phyloP scores from a whole-genome alignment of 30 jellyfish, hydroid and myxozoan species.

The Pelagia noctiluca region DNA sequence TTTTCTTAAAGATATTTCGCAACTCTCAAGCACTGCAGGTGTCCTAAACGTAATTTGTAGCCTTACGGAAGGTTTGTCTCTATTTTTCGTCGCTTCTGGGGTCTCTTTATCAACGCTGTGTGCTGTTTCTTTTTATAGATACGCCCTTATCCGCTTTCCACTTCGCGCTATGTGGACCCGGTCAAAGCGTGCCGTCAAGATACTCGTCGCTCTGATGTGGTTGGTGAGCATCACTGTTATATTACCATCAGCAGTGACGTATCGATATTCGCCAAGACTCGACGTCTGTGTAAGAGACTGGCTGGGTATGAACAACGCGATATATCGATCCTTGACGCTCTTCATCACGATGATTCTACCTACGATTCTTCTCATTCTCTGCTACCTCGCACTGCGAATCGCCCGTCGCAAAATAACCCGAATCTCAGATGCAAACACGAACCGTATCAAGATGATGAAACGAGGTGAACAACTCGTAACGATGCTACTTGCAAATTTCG shows the following conservation, averaged over 20 bases:
- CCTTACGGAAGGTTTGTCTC: constrained; percentile 60
- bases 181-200: constrained; percentile 41
- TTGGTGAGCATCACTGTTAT: constrained; percentile 35
- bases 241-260: constrained; percentile 57
- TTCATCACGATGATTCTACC: constrained; percentile 43
- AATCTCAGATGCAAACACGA: constrained; percentile 11
- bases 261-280: constrained; percentile 37
- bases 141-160: constrained; percentile 59
- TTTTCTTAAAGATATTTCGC: constrained; percentile 31
- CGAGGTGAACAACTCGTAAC: constrained; percentile 58
- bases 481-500: constrained; percentile 56
- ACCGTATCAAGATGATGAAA: constrained; percentile 59
- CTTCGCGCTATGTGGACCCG: constrained; percentile 59
- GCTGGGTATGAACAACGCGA: constrained; percentile 41
- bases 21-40: neutral
- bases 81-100: constrained; percentile 58
- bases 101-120: constrained; percentile 63
- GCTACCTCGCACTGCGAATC: constrained; percentile 47
- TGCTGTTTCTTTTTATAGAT: constrained; percentile 64
- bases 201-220: constrained; percentile 37
- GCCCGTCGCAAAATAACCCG: constrained; percentile 36
- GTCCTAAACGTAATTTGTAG: constrained; percentile 44
- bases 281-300: constrained; percentile 68
- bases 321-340: constrained; percentile 35
- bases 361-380: constrained; percentile 17